A percentile compares a stretch with the other conserved stretches of the same genome.
phyloP scores from a whole-genome alignment of 2,888 invertebrate genomes.

The Coelogynopora nodosa region DNA sequence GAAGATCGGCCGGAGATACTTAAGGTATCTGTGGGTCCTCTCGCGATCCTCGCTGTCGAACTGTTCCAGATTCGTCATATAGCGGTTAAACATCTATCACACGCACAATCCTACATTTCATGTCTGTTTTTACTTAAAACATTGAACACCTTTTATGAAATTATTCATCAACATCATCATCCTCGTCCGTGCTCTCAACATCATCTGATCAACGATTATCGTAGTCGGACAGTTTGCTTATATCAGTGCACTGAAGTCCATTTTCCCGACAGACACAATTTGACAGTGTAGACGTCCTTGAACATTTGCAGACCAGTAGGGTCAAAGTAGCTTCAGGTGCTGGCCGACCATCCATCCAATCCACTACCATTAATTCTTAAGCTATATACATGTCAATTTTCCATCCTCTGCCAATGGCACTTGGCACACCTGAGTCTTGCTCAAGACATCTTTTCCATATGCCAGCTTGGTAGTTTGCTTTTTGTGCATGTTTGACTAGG shows the following conservation, averaged over 20 bases:
- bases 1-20: too few relatives aligned
- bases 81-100: too few relatives aligned
- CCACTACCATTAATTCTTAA: neutral
- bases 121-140: constrained; percentile 20
- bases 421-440: neutral
- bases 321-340: constrained; percentile 7
- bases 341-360: constrained; percentile 17
- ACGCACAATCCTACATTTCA: neutral
- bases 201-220: constrained; percentile 12
- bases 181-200: constrained; percentile 4
- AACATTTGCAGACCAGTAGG: constrained; percentile 18
- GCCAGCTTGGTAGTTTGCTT: neutral
- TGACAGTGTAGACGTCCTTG: constrained; percentile 11
- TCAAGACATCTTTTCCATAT: too few relatives aligned
- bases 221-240: neutral
- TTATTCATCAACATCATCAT: constrained; percentile 12
- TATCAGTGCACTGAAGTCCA: constrained; percentile 17
- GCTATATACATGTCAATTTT: constrained; percentile 17
- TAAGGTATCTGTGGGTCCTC: too few relatives aligned
- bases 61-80: too few relatives aligned
- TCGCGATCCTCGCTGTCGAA: too few relatives aligned
- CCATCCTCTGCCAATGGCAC: constrained; percentile 13
- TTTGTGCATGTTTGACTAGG: neutral
- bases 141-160: constrained; percentile 27
- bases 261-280: neutral